These are phyloP conservation scores for Conopomorpha cramerella DNA, from an alignment of 1,140 invertebrate species.

Conservation along the genomic window DNA sequence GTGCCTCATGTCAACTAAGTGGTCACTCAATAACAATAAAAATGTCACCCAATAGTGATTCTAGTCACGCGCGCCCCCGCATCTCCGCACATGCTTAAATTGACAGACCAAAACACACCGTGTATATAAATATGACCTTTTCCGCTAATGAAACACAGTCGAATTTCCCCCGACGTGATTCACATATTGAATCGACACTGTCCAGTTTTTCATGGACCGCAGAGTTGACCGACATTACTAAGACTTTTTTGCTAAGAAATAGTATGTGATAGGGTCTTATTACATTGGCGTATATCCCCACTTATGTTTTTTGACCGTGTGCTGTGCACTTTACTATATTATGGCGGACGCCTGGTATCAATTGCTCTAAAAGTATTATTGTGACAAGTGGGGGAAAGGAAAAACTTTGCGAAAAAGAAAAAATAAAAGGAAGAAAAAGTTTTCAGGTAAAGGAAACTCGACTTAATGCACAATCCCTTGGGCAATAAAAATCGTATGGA, in stretches of 20 bases:
- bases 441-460: too few relatives aligned
- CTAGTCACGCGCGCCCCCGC: constrained; percentile 31
- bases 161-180: constrained; percentile 7
- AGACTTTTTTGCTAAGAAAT: too few relatives aligned
- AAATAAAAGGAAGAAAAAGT: too few relatives aligned
- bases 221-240: too few relatives aligned
- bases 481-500: too few relatives aligned
- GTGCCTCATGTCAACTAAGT: too few relatives aligned
- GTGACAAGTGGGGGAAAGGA: constrained; percentile 19
- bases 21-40: constrained; percentile 50
- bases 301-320: constrained; percentile 30
- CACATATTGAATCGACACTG: too few relatives aligned
- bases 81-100: constrained; percentile 48
- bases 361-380: constrained; percentile 48
- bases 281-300: constrained; percentile 16
- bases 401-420: too few relatives aligned
- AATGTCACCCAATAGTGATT: constrained; percentile 33
- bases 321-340: constrained; percentile 29
- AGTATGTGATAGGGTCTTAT: constrained; percentile 14
- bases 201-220: too few relatives aligned
- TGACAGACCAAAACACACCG: constrained; percentile 55
- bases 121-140: too few relatives aligned
- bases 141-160: constrained; percentile 14
- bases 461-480: too few relatives aligned
- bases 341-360: constrained; percentile 38